Percentiles rank a stretch among this genome's conserved stretches.
phyloP scores from a whole-genome alignment of 2,113 vertebrate genomes.

The Panthera uncia region DNA sequence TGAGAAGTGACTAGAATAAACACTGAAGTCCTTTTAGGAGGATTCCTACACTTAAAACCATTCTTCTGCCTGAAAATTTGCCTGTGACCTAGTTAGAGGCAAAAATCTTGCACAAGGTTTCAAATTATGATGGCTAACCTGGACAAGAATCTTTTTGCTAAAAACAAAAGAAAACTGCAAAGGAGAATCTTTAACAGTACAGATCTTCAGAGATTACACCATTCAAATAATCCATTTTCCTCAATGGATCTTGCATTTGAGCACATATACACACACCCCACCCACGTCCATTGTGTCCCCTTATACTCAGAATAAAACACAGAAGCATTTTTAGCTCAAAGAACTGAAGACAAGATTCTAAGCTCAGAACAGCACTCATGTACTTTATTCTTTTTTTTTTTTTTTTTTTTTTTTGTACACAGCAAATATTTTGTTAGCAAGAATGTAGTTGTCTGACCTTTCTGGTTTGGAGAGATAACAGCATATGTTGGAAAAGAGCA shows the following conservation, averaged over 20 bases:
- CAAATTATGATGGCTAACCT: slow-evolving; percentile 19
- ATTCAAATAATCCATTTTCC: slow-evolving; percentile 33
- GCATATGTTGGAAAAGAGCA: neutral
- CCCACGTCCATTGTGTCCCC: neutral
- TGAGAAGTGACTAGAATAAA: slow-evolving; percentile 28
- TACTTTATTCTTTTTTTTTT: neutral
- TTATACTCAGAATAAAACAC: slow-evolving; percentile 17
- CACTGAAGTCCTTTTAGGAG: neutral
- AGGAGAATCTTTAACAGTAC: slow-evolving; percentile 12
- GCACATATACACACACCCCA: neutral
- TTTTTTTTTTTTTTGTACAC: neutral
- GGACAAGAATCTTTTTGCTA: neutral
- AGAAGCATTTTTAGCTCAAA: slow-evolving; percentile 38
- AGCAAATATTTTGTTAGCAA: neutral
- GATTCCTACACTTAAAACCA: neutral
- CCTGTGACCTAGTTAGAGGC: slow-evolving; percentile 2
- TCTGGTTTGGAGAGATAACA: neutral
- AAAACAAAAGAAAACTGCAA: neutral
- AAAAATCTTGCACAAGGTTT: slow-evolving; percentile 23
- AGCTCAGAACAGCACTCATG: neutral
- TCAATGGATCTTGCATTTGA: neutral
- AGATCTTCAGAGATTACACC: neutral
- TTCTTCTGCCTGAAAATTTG: slow-evolving; percentile 16
- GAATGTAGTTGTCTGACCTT: neutral
- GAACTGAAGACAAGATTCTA: neutral